These are phyloP conservation scores for Zaprionus taronus DNA, from an alignment of 1,140 invertebrate genomes.

Conservation along the genomic window DNA sequence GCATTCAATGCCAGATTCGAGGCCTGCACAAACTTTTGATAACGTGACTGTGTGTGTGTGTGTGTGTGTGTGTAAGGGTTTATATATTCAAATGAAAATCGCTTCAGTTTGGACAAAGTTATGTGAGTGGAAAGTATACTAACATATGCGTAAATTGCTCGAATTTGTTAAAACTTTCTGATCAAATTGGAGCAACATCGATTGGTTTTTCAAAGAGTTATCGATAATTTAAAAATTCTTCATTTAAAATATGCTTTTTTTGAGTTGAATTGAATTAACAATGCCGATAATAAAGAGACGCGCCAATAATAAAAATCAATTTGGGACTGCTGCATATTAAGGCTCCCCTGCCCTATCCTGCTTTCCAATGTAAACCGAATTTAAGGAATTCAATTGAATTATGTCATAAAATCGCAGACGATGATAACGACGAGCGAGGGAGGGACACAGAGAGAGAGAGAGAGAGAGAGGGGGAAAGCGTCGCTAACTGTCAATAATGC, in stretches of 20 bases:
- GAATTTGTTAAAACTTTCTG: neutral
- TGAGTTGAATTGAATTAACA: slow-evolving; percentile 52
- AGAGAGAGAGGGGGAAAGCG: neutral
- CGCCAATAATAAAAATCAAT: slow-evolving; percentile 63
- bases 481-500: slow-evolving; percentile 64
- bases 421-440: slow-evolving; percentile 30
- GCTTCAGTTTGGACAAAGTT: neutral
- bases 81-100: slow-evolving; percentile 10
- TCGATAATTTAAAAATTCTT: neutral
- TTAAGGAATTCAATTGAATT: slow-evolving; percentile 73
- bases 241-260: neutral
- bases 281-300: slow-evolving; percentile 27
- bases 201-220: neutral
- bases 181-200: neutral
- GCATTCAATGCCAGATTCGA: slow-evolving; percentile 24
- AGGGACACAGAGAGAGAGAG: neutral
- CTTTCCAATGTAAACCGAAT: slow-evolving; percentile 54
- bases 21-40: slow-evolving; percentile 32
- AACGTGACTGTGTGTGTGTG: neutral
- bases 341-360: slow-evolving; percentile 29
- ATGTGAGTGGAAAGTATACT: neutral
- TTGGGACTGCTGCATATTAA: slow-evolving; percentile 31
- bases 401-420: slow-evolving; percentile 62
- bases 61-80: neutral
- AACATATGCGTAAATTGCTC: neutral